A percentile compares a stretch with the other conserved stretches of the same genome.
Evolutionary conservation across 2,888 invertebrate genomes (phyloP).

Genomic region (Trachelus troglodyta): DNA sequence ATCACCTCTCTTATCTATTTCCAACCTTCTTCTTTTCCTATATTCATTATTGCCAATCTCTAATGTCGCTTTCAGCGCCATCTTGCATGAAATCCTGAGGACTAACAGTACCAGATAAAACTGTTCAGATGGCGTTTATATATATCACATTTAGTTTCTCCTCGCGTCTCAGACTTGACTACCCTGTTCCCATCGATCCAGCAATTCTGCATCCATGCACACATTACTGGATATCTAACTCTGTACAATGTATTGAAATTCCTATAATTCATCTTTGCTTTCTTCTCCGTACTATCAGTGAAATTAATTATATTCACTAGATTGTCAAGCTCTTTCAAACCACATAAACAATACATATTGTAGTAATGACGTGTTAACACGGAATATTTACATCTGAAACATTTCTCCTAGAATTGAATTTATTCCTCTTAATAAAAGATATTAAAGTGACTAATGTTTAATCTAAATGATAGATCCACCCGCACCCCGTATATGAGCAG

Average conservation of each 20-base stretch:
- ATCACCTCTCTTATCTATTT: too few species aligned
- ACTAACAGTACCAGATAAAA: not conserved
- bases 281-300: not conserved
- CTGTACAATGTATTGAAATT: not conserved
- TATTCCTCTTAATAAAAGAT: not conserved
- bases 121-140: not conserved
- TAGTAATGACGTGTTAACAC: not conserved
- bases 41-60: not conserved
- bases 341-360: not conserved
- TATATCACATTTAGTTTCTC: not conserved
- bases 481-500: constrained; percentile 34
- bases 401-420: not conserved
- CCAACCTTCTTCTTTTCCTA: too few species aligned
- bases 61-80: not conserved
- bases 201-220: not conserved
- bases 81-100: not conserved
- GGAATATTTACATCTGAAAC: not conserved
- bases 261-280: not conserved
- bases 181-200: not conserved
- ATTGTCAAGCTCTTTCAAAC: not conserved
- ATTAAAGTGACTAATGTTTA: not conserved
- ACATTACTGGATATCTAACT: not conserved
- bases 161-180: not conserved
- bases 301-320: not conserved
- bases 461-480: constrained; percentile 23